Conservation (phyloP, 2,797 vertebrate genomes). For the Fratercula arctica region DNA sequence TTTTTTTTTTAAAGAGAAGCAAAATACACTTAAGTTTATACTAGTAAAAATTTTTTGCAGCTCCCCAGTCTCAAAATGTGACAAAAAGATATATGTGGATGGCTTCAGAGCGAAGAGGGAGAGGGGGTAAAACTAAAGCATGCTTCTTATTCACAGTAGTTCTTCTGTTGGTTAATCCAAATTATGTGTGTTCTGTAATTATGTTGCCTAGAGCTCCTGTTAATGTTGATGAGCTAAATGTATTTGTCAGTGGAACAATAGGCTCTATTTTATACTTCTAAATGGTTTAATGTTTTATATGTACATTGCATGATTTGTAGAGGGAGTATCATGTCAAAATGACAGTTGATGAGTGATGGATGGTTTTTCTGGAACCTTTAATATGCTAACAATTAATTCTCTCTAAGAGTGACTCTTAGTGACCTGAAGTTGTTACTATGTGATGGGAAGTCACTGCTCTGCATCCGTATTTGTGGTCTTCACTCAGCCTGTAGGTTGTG, state of each 20-base stretch:
- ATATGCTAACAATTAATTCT: neutral
- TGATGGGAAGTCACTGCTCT: neutral
- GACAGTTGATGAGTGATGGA: neutral
- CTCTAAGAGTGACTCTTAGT: neutral
- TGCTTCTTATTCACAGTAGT: neutral
- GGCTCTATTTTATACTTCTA: neutral
- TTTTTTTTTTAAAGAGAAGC: neutral
- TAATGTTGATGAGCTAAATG: constrained; percentile 28
- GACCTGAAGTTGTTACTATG: neutral
- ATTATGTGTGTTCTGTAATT: constrained; percentile 30
- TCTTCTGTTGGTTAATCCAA: neutral
- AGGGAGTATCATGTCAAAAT: neutral
- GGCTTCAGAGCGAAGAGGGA: neutral
- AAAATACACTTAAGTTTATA: neutral
- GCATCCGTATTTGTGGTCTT: neutral
- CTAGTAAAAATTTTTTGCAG: neutral
- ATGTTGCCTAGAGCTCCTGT: neutral
- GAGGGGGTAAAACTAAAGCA: neutral
- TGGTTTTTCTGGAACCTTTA: neutral
- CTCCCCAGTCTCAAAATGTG: neutral
- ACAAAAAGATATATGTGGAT: neutral
- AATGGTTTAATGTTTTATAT: constrained; percentile 10
- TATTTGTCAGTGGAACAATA: constrained; percentile 20
- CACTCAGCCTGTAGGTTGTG: neutral
- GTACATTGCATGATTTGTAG: neutral